Evolutionary conservation across 2,797 vertebrate genomes (phyloP), one percentile per base, ranked within the genome.

Genomic region (Benthosema pterotum): DNA sequence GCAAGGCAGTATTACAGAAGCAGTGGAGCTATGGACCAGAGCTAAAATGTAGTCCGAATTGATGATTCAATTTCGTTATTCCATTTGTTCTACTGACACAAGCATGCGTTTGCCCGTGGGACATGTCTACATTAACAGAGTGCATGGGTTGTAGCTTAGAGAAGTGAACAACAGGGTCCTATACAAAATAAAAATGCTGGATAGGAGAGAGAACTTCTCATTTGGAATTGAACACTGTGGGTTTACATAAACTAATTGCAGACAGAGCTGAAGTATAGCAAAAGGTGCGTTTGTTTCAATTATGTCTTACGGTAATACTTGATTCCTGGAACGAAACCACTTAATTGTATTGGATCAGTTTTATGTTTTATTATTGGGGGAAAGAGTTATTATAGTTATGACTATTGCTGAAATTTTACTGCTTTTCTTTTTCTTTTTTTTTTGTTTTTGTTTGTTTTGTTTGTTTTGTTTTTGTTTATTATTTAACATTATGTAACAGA

Each of bases 141-240:
- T 46, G n/a, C n/a, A n/a, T n/a, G 50, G 60, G 7, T 28, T 57
- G 51, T 61, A 55, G 43, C 42, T 64, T 66, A 18, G 61, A 60
- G 56, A 51, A 3, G 15, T 2, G 25, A 5, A 54, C 32, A 5
- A 54, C 32, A 38, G 18, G 38, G 56, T 54, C 68, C 18, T 42
- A 9, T 60, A 47, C 1, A 28, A 46, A 52, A 50, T 66, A n/a
- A 63, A n/a, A 65, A 75, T 80, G 80, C 80, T 85, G 82, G 78
- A 83, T 64, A 62, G 61, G 38, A 79, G 61, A 57, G 45, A 43
- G 22, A 52, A 32, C 19, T 16, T 67, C 72, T 57, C 57, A 2
- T 52, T 68, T 65, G 52, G 51, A 12, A 64, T 71, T 0, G 1
- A 28, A 52, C 52, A 32, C 57, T 42, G 19, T 18, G 51, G 11